phyloP scores from a whole-genome alignment of 2,113 vertebrate genomes.

The Brienomyrus brachyistius region DNA sequence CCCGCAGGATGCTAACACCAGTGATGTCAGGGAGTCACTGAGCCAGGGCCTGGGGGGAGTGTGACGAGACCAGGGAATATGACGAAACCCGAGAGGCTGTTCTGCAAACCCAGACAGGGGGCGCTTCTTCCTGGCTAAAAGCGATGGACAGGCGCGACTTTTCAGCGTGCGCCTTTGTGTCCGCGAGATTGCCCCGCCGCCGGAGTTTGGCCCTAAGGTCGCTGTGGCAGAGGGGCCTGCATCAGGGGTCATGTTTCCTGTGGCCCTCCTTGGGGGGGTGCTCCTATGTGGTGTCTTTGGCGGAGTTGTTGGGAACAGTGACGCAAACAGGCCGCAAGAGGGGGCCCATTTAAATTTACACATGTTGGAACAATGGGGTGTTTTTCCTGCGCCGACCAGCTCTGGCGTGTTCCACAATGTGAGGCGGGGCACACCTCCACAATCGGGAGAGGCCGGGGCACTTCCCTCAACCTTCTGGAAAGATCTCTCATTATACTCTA shows the following conservation, averaged over 20 bases:
- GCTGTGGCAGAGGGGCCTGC: slow-evolving; percentile 16
- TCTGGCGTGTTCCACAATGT: not conserved
- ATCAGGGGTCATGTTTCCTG: slow-evolving; percentile 15
- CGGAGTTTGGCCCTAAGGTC: slow-evolving; percentile 19
- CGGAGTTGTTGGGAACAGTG: not conserved
- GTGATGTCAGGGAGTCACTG: not conserved
- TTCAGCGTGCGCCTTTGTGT: slow-evolving; percentile 35
- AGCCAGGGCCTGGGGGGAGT: slow-evolving; percentile 23
- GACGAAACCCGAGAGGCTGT: slow-evolving; percentile 40
- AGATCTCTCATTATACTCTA: not conserved
- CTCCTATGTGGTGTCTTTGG: not conserved
- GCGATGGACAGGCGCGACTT: slow-evolving; percentile 25
- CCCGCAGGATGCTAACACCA: not conserved
- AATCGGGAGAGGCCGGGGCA: not conserved
- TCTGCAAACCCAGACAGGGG: slow-evolving; percentile 16
- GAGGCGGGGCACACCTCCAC: not conserved
- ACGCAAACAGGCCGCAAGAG: not conserved
- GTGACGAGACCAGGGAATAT: slow-evolving; percentile 32
- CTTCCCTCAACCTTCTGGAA: not conserved
- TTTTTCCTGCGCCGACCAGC: not conserved
- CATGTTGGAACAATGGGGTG: not conserved
- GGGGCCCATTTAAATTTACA: not conserved
- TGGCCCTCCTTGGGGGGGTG: too few relatives aligned
- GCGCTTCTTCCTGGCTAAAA: slow-evolving; percentile 20
- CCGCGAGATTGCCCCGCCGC: slow-evolving; percentile 10